phyloP scores from a whole-genome alignment of 2,797 vertebrate species.

The Anguilla obscura region DNA sequence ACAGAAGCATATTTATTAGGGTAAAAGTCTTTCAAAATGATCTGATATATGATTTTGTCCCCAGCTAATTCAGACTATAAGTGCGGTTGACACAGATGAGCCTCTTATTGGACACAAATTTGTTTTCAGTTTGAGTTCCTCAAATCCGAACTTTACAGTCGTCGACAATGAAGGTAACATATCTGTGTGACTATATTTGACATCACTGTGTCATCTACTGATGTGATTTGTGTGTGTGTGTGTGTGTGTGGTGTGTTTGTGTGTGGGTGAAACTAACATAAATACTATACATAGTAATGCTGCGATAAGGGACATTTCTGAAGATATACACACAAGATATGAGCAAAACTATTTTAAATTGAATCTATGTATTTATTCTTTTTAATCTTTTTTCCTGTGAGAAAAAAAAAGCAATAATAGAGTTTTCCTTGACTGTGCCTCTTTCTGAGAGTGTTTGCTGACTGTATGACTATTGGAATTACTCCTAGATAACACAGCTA shows the following conservation, averaged over 20 bases:
- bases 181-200: conserved; percentile 24
- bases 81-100: conserved; percentile 84
- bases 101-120: conserved; percentile 85
- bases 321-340: neutral
- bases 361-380: conserved; percentile 28
- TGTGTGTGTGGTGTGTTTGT: neutral
- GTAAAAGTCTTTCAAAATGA: neutral
- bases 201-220: conserved; percentile 16
- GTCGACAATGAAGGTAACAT: conserved; percentile 84
- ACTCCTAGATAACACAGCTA: conserved; percentile 79
- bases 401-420: neutral
- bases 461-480: conserved; percentile 28
- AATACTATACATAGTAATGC: neutral
- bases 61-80: conserved; percentile 86
- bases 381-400: neutral
- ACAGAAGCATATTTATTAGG: neutral
- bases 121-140: conserved; percentile 82
- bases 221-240: neutral
- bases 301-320: neutral
- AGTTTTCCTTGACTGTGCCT: neutral
- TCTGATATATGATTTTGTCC: conserved; percentile 16
- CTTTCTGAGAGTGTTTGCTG: conserved; percentile 13
- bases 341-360: neutral
- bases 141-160: conserved; percentile 84
- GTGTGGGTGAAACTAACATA: neutral